These are phyloP conservation scores for Lutraria lutraria DNA, from an alignment of 2,888 invertebrate species.

Conservation along the genomic window DNA sequence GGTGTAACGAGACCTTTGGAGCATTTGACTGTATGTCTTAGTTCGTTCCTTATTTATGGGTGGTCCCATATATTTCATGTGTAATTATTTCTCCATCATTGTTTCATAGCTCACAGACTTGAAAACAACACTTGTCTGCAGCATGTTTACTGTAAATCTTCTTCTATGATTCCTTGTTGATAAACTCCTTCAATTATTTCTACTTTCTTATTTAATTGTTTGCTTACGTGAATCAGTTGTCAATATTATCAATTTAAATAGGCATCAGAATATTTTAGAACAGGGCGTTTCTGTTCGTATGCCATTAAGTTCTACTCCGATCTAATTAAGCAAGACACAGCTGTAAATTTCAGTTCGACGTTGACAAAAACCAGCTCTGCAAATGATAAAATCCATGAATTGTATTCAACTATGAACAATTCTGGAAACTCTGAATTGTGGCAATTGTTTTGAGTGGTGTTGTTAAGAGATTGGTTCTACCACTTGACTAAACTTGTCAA, in stretches of 20 bases:
- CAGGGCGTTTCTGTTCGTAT: background rate
- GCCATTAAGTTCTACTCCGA: slow-evolving; percentile 21
- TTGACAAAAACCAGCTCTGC: slow-evolving; percentile 32
- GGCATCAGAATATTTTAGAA: background rate
- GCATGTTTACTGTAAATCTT: background rate
- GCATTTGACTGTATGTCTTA: no score
- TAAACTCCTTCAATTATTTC: background rate
- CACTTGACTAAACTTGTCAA: slow-evolving; percentile 45
- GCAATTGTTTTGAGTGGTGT: slow-evolving; percentile 36
- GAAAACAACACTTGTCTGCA: background rate
- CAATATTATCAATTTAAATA: slow-evolving; percentile 16
- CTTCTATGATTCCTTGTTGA: background rate
- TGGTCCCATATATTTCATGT: background rate
- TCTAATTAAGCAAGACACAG: background rate
- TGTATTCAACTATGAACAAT: background rate
- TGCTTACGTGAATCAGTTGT: background rate
- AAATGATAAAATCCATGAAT: slow-evolving; percentile 19
- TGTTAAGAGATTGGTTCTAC: slow-evolving; percentile 40
- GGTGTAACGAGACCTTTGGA: no score
- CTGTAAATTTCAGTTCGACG: slow-evolving; percentile 19
- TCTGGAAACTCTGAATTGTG: slow-evolving; percentile 23
- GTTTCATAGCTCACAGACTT: background rate
- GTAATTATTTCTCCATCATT: background rate
- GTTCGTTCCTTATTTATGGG: background rate
- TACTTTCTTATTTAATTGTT: slow-evolving; percentile 4